These are phyloP conservation scores for Alectoris magna DNA, from an alignment of 2,797 vertebrate genomes.

Conservation along the genomic window DNA sequence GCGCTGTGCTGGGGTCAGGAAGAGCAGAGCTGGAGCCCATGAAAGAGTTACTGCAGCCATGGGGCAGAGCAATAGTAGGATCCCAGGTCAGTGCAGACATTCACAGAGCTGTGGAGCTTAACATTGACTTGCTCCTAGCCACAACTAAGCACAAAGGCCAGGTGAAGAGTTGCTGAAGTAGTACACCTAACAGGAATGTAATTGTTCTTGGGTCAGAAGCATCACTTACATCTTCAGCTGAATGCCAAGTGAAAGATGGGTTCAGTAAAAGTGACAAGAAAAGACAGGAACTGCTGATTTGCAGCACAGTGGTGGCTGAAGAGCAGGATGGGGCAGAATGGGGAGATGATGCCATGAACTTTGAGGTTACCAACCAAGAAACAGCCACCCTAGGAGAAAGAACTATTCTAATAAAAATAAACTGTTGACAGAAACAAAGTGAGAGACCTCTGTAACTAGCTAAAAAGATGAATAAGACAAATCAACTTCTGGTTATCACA, in stretches of 20 bases:
- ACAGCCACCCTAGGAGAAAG: not conserved
- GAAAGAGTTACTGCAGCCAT: not conserved
- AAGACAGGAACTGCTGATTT: not conserved
- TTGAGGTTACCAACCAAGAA: not conserved
- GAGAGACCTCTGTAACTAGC: not conserved
- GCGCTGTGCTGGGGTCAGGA: not conserved
- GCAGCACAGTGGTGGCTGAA: not conserved
- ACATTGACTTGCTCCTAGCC: not conserved
- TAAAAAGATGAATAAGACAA: not conserved
- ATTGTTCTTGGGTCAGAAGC: not conserved
- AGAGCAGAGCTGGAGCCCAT: not conserved
- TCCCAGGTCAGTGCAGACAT: not conserved
- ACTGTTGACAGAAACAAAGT: not conserved
- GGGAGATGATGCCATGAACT: not conserved
- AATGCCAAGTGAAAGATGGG: not conserved
- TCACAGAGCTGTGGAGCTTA: not conserved
- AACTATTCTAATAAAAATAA: not conserved
- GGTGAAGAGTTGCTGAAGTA: not conserved
- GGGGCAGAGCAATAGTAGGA: not conserved
- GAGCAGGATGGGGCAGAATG: not conserved
- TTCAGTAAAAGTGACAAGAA: not conserved
- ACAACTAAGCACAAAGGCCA: not conserved
- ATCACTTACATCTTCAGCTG: not conserved
- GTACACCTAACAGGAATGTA: constrained; percentile 12
- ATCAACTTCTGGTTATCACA: not conserved